Conservation (phyloP, 1,140 invertebrate species). For the Elymnias hypermnestra region DNA sequence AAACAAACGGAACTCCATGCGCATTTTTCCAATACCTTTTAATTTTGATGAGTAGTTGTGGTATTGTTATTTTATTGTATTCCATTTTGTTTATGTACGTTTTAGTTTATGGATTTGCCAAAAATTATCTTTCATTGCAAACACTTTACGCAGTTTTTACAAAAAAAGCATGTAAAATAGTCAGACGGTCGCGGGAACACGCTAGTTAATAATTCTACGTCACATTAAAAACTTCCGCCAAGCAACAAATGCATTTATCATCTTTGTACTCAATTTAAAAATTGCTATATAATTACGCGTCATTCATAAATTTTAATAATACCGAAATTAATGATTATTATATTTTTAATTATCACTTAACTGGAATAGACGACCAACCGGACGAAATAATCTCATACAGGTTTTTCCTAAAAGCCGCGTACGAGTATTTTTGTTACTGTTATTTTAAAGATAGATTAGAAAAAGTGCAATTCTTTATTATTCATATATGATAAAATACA, state of each 20-base stretch:
- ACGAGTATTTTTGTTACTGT: constrained; percentile 13
- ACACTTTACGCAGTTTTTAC: too few species aligned
- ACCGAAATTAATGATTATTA: constrained; percentile 10
- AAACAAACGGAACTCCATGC: too few species aligned
- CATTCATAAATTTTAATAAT: constrained; percentile 4
- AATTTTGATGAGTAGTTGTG: too few species aligned
- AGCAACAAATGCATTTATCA: not conserved
- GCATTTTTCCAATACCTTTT: too few species aligned
- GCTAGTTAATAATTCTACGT: too few species aligned
- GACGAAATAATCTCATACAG: constrained; percentile 18
- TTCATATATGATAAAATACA: constrained; percentile 52
- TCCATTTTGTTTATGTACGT: too few species aligned
- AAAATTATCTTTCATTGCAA: too few species aligned
- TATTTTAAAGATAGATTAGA: constrained; percentile 32
- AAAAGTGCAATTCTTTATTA: constrained; percentile 52
- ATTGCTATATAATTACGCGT: constrained; percentile 1
- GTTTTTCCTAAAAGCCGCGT: constrained; percentile 18
- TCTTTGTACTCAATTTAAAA: not conserved
- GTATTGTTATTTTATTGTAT: too few species aligned
- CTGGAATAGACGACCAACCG: not conserved
- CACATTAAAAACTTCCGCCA: not conserved
- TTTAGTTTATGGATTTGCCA: too few species aligned
- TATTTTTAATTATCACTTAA: constrained; percentile 13
- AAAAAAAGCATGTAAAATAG: too few species aligned
- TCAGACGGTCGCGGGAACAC: too few species aligned